Evolutionary conservation across 2,113 vertebrate genomes (phyloP).

Genomic region (Spea multiplicata): DNA sequence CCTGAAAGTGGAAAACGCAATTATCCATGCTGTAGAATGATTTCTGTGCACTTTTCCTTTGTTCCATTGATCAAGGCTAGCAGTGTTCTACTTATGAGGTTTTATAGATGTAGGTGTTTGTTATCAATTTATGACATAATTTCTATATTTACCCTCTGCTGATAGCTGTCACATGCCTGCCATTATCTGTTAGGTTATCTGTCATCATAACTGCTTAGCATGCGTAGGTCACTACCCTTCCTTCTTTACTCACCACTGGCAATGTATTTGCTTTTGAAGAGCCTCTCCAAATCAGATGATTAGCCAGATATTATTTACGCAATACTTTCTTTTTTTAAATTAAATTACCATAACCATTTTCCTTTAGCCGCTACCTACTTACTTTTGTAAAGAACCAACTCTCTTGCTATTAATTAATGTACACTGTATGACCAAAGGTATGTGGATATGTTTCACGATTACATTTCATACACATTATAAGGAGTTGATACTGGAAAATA

Average conservation of each 20-base stretch:
- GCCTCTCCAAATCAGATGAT: constrained; percentile 1
- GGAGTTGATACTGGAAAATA: too few relatives aligned
- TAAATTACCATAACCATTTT: too few relatives aligned
- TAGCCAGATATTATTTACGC: too few relatives aligned
- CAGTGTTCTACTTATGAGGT: not conserved
- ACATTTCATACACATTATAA: too few relatives aligned
- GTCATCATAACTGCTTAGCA: constrained; percentile 9
- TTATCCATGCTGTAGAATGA: not conserved
- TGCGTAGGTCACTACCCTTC: constrained; percentile 23
- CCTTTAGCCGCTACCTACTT: too few relatives aligned
- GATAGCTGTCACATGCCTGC: constrained; percentile 38
- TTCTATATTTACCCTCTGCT: constrained; percentile 23
- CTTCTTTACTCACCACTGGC: constrained; percentile 20
- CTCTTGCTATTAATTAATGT: too few relatives aligned
- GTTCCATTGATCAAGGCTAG: constrained; percentile 34
- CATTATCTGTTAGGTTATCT: constrained; percentile 23
- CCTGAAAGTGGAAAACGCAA: not conserved
- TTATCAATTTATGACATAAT: constrained; percentile 35
- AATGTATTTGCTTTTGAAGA: constrained; percentile 14
- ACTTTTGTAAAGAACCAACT: too few relatives aligned
- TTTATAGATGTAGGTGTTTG: constrained; percentile 32
- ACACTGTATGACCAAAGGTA: too few relatives aligned
- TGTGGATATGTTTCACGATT: too few relatives aligned
- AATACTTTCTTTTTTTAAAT: too few relatives aligned
- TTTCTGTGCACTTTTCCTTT: not conserved